phyloP scores from a whole-genome alignment of 1,140 invertebrate genomes.

The Artemia franciscana region DNA sequence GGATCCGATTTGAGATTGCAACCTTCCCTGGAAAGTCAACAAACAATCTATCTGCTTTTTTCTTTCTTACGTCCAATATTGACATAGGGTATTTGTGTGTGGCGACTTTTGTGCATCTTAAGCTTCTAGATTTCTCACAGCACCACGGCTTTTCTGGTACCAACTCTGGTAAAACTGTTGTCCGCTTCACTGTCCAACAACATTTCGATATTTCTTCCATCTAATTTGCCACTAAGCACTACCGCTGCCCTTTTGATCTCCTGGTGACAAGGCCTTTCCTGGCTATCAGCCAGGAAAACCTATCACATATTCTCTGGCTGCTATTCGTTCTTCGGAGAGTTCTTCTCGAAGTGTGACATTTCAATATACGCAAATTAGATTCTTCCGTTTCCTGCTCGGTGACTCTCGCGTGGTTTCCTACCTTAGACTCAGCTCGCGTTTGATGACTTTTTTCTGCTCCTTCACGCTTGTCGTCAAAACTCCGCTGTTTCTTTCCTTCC shows the following conservation, averaged over 20 bases:
- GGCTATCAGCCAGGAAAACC: not conserved
- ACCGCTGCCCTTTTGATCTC: too few relatives aligned
- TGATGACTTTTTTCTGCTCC: not conserved
- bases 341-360: not conserved
- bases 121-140: not conserved
- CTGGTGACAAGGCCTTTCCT: not conserved
- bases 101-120: not conserved
- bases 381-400: not conserved
- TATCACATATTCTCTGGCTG: not conserved
- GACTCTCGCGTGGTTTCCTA: not conserved
- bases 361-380: too few relatives aligned
- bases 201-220: too few relatives aligned
- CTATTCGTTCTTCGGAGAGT: not conserved
- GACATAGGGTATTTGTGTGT: not conserved
- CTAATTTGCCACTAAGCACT: too few relatives aligned
- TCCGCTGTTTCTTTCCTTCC: not conserved
- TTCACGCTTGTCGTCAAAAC: not conserved
- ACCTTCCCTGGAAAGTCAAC: not conserved
- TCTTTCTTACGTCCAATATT: not conserved
- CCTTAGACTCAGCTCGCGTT: not conserved
- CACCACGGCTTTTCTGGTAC: not conserved
- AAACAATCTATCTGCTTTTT: not conserved
- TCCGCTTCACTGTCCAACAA: too few relatives aligned
- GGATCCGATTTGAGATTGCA: not conserved
- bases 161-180: too few relatives aligned